A percentile compares a stretch with the other conserved stretches of the same genome.
These are phyloP conservation scores for Leptinotarsa juncta DNA, from an alignment of 2,888 invertebrate genomes.

Conservation along the genomic window DNA sequence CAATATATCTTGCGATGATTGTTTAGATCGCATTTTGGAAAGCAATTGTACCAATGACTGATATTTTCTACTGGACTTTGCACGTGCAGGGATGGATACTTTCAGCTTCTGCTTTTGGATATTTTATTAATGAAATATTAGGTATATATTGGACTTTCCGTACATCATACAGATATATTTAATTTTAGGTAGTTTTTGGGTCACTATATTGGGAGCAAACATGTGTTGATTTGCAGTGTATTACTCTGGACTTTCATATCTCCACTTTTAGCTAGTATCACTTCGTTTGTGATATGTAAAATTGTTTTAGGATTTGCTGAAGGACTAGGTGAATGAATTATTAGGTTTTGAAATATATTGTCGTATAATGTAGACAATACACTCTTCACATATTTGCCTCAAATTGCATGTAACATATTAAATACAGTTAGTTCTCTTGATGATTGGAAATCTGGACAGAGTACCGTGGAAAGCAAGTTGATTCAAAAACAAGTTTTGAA, in stretches of 20 bases:
- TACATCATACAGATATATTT: neutral
- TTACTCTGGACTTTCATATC: conserved; percentile 79
- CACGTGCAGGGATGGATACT: conserved; percentile 81
- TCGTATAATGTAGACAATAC: too few relatives aligned
- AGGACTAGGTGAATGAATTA: conserved; percentile 71
- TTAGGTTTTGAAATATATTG: too few relatives aligned
- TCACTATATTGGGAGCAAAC: conserved; percentile 76
- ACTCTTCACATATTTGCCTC: too few relatives aligned
- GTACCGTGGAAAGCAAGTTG: too few relatives aligned
- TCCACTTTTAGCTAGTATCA: conserved; percentile 75
- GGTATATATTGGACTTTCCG: conserved; percentile 50
- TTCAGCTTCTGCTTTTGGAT: conserved; percentile 81
- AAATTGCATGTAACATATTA: too few relatives aligned
- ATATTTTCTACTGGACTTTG: conserved; percentile 77
- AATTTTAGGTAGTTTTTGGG: conserved; percentile 75
- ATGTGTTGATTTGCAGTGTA: conserved; percentile 75
- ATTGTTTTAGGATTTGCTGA: conserved; percentile 79
- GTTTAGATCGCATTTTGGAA: conserved; percentile 53
- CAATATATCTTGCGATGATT: too few relatives aligned
- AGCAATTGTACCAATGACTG: conserved; percentile 80
- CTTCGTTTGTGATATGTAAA: conserved; percentile 72
- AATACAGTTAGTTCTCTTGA: too few relatives aligned
- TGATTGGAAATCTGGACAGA: too few relatives aligned
- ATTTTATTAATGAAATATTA: conserved; percentile 79
- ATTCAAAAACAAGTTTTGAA: too few relatives aligned